A percentile compares a stretch with the other conserved stretches of the same genome.
These are phyloP conservation scores for Paralichthys olivaceus DNA, from an alignment of 2,113 vertebrate genomes.

Conservation along the genomic window DNA sequence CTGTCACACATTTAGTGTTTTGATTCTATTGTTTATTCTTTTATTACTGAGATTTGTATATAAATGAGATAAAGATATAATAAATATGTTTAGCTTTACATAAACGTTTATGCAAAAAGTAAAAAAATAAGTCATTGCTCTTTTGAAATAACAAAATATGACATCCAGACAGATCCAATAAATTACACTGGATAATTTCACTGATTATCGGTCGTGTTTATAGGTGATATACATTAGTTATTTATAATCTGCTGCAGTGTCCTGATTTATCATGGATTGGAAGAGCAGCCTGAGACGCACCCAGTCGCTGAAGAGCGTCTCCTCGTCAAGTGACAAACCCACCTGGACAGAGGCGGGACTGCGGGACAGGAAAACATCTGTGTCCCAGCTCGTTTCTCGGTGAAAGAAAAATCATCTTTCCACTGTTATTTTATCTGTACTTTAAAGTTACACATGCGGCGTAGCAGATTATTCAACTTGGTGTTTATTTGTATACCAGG, in stretches of 20 bases:
- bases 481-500: constrained; percentile 67
- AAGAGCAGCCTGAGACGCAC: constrained; percentile 68
- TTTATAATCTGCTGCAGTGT: constrained; percentile 9
- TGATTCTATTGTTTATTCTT: no score
- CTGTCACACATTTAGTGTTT: no score
- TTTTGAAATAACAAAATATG: background rate
- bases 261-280: constrained; percentile 75
- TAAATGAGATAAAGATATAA: no score
- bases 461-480: no score
- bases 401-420: constrained; percentile 49
- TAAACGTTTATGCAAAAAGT: background rate
- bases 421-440: background rate
- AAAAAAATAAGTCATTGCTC: background rate
- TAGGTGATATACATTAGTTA: background rate
- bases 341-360: constrained; percentile 53
- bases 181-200: background rate
- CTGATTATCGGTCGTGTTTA: background rate
- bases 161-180: background rate
- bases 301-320: constrained; percentile 75
- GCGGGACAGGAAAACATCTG: constrained; percentile 75
- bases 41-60: no score
- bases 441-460: no score
- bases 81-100: background rate
- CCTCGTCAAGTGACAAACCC: constrained; percentile 38
- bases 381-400: constrained; percentile 85